Evolutionary conservation across 2,113 vertebrate genomes (phyloP), one percentile per base, ranked within the genome.

Genomic region (Vanacampus margaritifer): DNA sequence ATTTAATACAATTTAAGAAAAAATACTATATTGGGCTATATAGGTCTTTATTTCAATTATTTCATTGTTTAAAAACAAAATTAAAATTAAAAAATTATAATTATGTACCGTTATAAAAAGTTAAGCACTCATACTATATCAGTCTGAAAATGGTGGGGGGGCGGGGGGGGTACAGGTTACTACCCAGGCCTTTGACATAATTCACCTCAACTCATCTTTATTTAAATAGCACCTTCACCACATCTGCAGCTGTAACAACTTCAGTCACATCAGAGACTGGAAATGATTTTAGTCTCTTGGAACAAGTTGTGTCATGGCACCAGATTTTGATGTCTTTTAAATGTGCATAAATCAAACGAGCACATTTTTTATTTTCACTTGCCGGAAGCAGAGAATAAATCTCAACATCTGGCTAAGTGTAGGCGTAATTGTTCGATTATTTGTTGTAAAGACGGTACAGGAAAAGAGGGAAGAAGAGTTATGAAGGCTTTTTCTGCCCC

Each of bases 251-350:
- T 32, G 48, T 26, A 69, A n/a, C 67, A 70, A 41, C 17, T 43
- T 21, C 63, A 65, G 19, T 43, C n/a, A 37, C 4, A 5, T 23
- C 28, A 28, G 6, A 28, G 17, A 59, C 37, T 16, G 12, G 13
- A 11, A 24, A 62, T 24, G 23, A 24, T 19, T 46, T 64, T 66
- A 66, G 78, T 84, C 72, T 57, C 45, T 60, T 68, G 58, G 65
- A 72, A 73, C 35, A 67, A 32, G 63, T 72, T 83, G 28, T 84
- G 37, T 63, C 62, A 62, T 73, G 65, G 62, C 51, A 81, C 45
- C 88, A 87, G 81, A 87, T 88, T 80, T 79, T 77, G 81, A 37
- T n/a, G 67, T 74, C 65, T 83, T 79, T 74, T 64, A 63, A 67
- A 66, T 59, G 61, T 76, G 74, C 59, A 70, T 79, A 82, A 79